Conservation (phyloP, 1,140 invertebrate genomes). For the Lucilia cuprina region DNA sequence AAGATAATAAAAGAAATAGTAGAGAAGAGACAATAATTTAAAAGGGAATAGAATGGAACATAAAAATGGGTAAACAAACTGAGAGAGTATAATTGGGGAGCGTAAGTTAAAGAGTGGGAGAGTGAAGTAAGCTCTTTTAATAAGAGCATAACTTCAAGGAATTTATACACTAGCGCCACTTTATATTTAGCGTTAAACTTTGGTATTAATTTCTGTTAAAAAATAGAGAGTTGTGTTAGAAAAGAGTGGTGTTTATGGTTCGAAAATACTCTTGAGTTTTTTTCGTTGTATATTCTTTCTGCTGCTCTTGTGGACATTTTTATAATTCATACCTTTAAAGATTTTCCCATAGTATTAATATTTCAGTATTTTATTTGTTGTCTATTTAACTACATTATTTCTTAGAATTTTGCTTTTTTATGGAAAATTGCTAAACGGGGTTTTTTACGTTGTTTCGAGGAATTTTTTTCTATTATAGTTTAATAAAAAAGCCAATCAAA, state of each 20-base stretch:
- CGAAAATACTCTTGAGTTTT: background rate
- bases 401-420: background rate
- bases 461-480: background rate
- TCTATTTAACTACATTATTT: background rate
- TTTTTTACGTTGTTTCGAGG: background rate
- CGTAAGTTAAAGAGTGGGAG: background rate
- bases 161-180: background rate
- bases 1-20: background rate
- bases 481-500: background rate
- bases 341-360: background rate
- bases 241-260: background rate
- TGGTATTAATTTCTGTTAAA: background rate
- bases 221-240: background rate
- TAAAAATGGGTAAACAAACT: background rate
- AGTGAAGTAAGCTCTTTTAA: background rate
- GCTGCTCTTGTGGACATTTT: background rate
- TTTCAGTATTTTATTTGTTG: constrained; percentile 17
- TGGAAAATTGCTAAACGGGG: background rate
- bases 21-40: background rate
- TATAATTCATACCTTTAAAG: constrained; percentile 12
- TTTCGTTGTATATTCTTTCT: background rate
- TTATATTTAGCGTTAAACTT: background rate
- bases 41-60: background rate
- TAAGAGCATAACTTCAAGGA: background rate
- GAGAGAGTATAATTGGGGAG: background rate